Percentiles rank a stretch among this genome's conserved stretches.
Conservation (phyloP, 2,113 vertebrate genomes). For the Perca fluviatilis region DNA sequence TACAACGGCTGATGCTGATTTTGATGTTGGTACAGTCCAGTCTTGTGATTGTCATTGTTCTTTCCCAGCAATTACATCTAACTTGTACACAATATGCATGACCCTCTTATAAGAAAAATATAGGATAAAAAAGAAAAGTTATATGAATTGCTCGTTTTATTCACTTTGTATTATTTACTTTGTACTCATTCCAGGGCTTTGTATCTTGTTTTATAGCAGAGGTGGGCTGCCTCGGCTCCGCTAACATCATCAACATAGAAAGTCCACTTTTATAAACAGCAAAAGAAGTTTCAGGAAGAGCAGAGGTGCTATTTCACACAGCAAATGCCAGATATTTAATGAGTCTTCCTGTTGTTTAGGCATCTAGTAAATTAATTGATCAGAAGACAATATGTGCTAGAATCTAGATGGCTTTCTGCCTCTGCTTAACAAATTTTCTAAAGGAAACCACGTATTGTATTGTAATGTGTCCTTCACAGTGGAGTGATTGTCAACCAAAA, state of each 20-base stretch:
- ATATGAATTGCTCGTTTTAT: background rate
- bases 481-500: background rate
- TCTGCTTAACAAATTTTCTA: background rate
- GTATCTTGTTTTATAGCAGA: background rate
- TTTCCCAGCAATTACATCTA: background rate
- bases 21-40: background rate
- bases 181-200: too few relatives aligned
- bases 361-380: background rate
- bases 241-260: background rate
- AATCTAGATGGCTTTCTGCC: background rate
- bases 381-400: background rate
- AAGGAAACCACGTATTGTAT: background rate
- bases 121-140: background rate
- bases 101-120: background rate
- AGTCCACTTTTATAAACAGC: background rate
- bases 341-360: background rate
- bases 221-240: too few relatives aligned
- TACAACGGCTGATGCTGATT: background rate
- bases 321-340: background rate
- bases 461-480: background rate
- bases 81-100: background rate
- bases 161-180: background rate
- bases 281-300: slow-evolving; percentile 3
- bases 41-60: slow-evolving; percentile 44
- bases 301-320: background rate